Base-by-base conservation (phyloP, 2,797 vertebrate genomes). In the Microctenopoma steveboyesi region DNA sequence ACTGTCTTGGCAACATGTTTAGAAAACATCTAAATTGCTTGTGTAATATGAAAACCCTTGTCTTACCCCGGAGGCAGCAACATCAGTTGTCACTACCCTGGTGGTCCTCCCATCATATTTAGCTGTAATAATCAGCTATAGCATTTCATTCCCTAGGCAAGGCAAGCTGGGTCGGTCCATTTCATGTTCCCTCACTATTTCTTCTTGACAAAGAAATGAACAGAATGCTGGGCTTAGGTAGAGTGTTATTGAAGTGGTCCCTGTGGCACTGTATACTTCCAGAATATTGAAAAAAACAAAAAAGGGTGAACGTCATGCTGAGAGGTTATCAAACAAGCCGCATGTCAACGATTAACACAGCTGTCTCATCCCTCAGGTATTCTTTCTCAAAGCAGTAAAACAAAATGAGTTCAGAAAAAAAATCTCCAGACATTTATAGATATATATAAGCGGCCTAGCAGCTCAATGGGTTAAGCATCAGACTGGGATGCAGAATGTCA, bases 21-120 rank as follows among this genome's bases (percentile, higher is more conserved):
- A 96, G 95, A 98, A 98, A 97, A 96, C 96, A 97, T 95, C 96
- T 92, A 96, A 98, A 97, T 96, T 96, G 95, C 95, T 97, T 97
- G 95, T 98, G 95, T 96, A 97, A 97, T 97, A 97, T 96, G 95
- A 97, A 97, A 97, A 96, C 95, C 96, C 96, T 96, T 96, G 95
- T 96, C 95, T 97, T 95, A 95, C 94, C 95, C 95, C 79, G 86
- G 93, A 95, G 97, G 95, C 95, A 95, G 92, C 91, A 93, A 93
- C 94, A 94, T 96, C 94, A 95, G 91, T 95, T 97, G 96, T 97
- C 95, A 95, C 97, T 92, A 95, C 94, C 88, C 91, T 94, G 98
- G 97, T 98, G 97, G 98, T 99, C 97, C 93, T 88, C 90, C 91
- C 95, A 89, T 97, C 96, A 96, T 92, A 93, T 94, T 91, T 87